A percentile compares a stretch with the other conserved stretches of the same genome.
Conservation (phyloP, 2,797 vertebrate genomes). For the Alectoris magna region DNA sequence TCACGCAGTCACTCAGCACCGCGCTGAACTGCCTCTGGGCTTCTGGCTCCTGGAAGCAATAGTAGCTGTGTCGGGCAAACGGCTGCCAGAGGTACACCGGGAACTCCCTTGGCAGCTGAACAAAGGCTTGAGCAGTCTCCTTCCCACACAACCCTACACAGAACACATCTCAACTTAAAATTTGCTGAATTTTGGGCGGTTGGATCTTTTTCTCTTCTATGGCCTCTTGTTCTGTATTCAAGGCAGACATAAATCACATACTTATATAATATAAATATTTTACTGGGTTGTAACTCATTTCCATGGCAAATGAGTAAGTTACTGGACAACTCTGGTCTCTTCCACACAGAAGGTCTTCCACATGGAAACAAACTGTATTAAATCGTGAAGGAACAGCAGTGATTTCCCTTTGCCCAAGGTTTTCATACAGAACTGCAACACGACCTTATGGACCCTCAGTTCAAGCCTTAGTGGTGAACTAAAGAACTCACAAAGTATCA, state of each 20-base stretch:
- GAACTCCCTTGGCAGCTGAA: conserved; percentile 84
- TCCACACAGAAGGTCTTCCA: background rate
- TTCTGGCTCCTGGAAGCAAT: conserved; percentile 83
- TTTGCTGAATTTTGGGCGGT: background rate
- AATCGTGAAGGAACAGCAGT: fast-evolving
- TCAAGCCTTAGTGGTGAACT: background rate
- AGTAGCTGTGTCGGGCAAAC: conserved; percentile 87
- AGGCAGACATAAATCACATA: background rate
- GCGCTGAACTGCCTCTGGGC: conserved; percentile 82
- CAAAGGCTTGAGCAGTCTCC: conserved; percentile 79
- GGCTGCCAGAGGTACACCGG: conserved; percentile 92
- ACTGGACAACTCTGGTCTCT: background rate
- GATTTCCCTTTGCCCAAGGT: background rate
- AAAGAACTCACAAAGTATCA: background rate
- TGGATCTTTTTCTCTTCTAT: background rate
- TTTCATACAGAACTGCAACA: background rate
- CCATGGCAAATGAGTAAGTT: background rate
- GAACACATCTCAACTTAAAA: background rate
- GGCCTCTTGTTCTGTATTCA: background rate
- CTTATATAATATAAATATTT: background rate
- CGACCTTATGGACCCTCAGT: background rate
- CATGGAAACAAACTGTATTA: background rate
- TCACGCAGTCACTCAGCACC: conserved; percentile 86
- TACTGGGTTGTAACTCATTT: background rate
- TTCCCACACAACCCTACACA: conserved; percentile 82